Conservation (phyloP, 2,113 vertebrate genomes). For the Chiloscyllium plagiosum region DNA sequence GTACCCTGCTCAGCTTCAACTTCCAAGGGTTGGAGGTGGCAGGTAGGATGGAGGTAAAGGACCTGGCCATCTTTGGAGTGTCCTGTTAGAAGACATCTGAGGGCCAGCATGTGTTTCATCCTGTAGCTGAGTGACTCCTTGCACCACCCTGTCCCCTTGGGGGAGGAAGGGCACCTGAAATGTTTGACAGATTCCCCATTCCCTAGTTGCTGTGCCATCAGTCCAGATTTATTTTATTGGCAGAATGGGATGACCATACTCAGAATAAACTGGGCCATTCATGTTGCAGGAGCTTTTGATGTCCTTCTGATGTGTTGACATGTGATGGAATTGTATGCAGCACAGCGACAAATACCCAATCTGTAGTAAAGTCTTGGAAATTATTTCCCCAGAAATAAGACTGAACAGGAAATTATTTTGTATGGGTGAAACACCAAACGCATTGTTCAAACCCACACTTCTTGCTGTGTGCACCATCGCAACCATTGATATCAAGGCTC, state of each 20-base stretch:
- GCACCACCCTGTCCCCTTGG: no score
- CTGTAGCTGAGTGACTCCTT: no score
- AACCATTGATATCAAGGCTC: neutral
- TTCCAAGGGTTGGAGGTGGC: no score
- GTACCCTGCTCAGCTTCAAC: no score
- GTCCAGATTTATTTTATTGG: neutral
- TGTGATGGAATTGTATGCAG: neutral
- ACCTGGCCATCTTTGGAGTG: no score
- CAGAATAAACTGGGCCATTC: neutral
- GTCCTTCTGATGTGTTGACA: neutral
- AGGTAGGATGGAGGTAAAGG: no score
- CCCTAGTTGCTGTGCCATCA: no score
- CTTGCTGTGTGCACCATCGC: neutral
- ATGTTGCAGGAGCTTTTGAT: no score
- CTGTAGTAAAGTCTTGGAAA: neutral
- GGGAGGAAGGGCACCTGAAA: no score
- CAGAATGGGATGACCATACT: neutral
- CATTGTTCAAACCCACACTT: neutral
- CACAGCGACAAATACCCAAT: neutral
- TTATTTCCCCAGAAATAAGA: neutral
- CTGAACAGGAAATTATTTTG: neutral
- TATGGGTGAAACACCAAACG: neutral
- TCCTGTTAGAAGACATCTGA: no score
- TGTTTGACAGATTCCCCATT: no score
- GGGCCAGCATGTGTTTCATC: no score